phyloP scores from a whole-genome alignment of 2,888 invertebrate species.

The Trichopoda pennipes region DNA sequence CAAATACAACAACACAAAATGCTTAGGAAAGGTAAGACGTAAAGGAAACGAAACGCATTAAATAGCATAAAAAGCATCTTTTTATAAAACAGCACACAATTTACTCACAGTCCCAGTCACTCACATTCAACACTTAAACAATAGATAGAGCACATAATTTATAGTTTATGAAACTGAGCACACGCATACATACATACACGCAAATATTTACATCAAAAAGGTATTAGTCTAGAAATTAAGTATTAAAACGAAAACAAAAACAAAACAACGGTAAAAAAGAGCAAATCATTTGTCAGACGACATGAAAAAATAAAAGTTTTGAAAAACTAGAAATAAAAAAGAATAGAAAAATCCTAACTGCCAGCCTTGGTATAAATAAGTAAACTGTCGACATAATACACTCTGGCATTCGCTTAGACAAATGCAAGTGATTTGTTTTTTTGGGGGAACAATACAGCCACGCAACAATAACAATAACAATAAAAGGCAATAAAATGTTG shows the following conservation, averaged over 20 bases:
- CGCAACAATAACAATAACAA: conserved; percentile 35
- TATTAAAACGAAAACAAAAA: conserved; percentile 1
- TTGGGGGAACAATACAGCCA: conserved; percentile 15
- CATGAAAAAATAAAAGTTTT: not conserved
- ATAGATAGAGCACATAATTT: conserved; percentile 58
- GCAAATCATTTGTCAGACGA: conserved; percentile 13
- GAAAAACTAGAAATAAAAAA: not conserved
- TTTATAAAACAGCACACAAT: conserved; percentile 14
- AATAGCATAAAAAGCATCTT: conserved; percentile 37
- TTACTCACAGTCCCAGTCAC: not conserved
- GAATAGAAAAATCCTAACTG: conserved; percentile 23
- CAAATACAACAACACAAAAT: conserved; percentile 38
- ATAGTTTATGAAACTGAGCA: conserved; percentile 23
- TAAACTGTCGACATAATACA: not conserved
- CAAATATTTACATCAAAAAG: conserved; percentile 2
- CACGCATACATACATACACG: not conserved
- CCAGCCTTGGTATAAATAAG: not conserved
- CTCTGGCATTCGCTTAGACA: conserved; percentile 21
- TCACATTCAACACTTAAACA: not conserved
- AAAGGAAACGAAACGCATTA: conserved; percentile 25
- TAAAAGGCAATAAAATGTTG: conserved; percentile 55
- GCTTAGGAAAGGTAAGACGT: conserved; percentile 15
- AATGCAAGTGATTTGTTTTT: conserved; percentile 32
- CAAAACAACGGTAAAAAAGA: not conserved
- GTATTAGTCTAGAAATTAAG: conserved; percentile 33